Conservation (phyloP, 2,888 invertebrate genomes). For the Lomographa bimaculata region DNA sequence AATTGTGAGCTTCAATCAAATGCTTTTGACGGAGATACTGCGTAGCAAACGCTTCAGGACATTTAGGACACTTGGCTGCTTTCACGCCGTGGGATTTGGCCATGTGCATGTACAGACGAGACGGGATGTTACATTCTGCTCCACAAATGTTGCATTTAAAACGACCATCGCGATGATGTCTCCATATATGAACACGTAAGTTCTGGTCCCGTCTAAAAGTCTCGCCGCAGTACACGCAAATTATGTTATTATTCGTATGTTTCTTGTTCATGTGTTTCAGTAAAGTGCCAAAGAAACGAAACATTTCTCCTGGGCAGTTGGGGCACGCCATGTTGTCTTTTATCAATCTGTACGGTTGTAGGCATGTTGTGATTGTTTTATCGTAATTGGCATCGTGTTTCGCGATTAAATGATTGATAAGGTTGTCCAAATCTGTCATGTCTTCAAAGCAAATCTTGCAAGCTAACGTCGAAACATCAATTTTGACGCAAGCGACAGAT, state of each 20-base stretch:
- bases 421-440: slow-evolving; percentile 56
- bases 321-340: slow-evolving; percentile 74
- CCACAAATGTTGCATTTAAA: slow-evolving; percentile 71
- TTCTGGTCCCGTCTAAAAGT: slow-evolving; percentile 74
- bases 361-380: slow-evolving; percentile 66
- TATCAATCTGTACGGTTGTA: slow-evolving; percentile 67
- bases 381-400: slow-evolving; percentile 72
- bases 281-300: slow-evolving; percentile 72
- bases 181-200: slow-evolving; percentile 71
- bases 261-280: slow-evolving; percentile 73
- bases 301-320: slow-evolving; percentile 63
- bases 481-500: slow-evolving; percentile 73
- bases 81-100: slow-evolving; percentile 71
- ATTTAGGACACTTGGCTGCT: slow-evolving; percentile 73
- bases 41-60: slow-evolving; percentile 74
- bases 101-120: slow-evolving; percentile 76
- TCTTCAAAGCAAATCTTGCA: slow-evolving; percentile 73
- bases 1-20: slow-evolving; percentile 76
- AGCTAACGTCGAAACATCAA: slow-evolving; percentile 65
- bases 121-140: slow-evolving; percentile 71
- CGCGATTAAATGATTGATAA: slow-evolving; percentile 66
- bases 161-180: slow-evolving; percentile 69
- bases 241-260: slow-evolving; percentile 73
- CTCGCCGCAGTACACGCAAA: slow-evolving; percentile 74
- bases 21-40: slow-evolving; percentile 80